Conservation (phyloP, 2,113 vertebrate species). For the Sphaerodactylus townsendi region DNA sequence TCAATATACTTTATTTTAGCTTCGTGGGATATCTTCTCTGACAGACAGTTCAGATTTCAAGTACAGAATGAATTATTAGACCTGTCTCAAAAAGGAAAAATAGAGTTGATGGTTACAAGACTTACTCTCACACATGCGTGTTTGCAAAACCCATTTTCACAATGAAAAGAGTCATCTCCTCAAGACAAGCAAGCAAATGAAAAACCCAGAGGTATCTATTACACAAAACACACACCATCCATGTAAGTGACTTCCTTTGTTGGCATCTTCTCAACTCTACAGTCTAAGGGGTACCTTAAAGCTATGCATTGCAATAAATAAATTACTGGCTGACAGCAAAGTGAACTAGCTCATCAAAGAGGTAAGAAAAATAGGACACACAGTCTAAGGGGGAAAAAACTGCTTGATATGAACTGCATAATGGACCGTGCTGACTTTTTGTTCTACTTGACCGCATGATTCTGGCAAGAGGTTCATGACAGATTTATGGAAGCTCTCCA, state of each 20-base stretch:
- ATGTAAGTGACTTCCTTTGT: background rate
- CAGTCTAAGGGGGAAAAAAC: background rate
- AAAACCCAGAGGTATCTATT: background rate
- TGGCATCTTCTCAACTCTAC: background rate
- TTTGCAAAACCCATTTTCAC: slow-evolving; percentile 2
- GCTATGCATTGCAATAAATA: slow-evolving; percentile 9
- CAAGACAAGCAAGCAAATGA: background rate
- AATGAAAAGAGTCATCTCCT: background rate
- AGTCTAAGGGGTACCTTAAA: background rate
- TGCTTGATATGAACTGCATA: background rate
- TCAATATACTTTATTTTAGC: background rate
- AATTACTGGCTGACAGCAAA: slow-evolving; percentile 24
- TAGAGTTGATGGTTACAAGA: background rate
- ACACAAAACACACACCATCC: background rate
- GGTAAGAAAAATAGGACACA: slow-evolving; percentile 11
- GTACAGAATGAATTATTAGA: background rate
- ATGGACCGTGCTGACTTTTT: slow-evolving; percentile 14
- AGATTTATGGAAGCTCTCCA: background rate
- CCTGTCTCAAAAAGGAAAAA: background rate
- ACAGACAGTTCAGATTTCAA: background rate
- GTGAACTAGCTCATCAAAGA: slow-evolving; percentile 11
- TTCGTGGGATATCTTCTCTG: background rate
- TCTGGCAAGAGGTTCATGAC: background rate
- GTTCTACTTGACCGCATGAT: slow-evolving; percentile 1
- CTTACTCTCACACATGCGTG: background rate